phyloP scores from a whole-genome alignment of 1,140 invertebrate genomes.

The Dreissena rostriformis region DNA sequence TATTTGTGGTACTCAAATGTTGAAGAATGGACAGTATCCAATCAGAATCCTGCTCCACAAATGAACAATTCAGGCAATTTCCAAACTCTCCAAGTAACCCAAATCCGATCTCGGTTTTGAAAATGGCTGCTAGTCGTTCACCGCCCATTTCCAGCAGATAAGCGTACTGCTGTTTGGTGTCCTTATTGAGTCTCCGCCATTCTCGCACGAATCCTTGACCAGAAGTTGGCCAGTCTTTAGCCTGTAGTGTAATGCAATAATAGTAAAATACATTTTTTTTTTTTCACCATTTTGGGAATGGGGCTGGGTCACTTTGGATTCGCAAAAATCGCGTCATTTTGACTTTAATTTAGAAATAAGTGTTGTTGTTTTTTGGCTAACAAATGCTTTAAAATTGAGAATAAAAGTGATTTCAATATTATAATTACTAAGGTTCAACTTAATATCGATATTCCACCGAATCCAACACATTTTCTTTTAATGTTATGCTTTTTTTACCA shows the following conservation, averaged over 20 bases:
- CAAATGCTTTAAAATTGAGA: too few relatives aligned
- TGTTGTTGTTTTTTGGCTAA: too few relatives aligned
- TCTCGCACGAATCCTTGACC: conserved; percentile 46
- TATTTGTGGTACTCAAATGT: conserved; percentile 37
- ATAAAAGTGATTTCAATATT: too few relatives aligned
- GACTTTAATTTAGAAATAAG: too few relatives aligned
- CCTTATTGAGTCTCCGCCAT: conserved; percentile 45
- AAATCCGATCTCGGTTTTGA: conserved; percentile 55
- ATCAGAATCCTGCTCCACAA: conserved; percentile 8
- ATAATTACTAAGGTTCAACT: too few relatives aligned
- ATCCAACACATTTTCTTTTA: too few relatives aligned
- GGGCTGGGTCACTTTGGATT: too few relatives aligned
- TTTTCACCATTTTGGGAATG: too few relatives aligned
- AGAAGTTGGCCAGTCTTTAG: conserved; percentile 11
- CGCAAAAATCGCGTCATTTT: too few relatives aligned
- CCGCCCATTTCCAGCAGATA: conserved; percentile 42
- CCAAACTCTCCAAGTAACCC: conserved; percentile 51
- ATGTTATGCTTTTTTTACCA: too few relatives aligned
- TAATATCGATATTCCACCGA: too few relatives aligned
- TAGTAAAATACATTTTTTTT: neutral
- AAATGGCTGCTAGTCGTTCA: conserved; percentile 20
- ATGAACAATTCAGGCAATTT: conserved; percentile 40
- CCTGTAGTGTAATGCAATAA: neutral
- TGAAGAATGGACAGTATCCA: conserved; percentile 11
- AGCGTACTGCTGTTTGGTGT: conserved; percentile 32